Base-by-base conservation (phyloP, 1,140 invertebrate species). In the Sarcophaga bullata region DNA sequence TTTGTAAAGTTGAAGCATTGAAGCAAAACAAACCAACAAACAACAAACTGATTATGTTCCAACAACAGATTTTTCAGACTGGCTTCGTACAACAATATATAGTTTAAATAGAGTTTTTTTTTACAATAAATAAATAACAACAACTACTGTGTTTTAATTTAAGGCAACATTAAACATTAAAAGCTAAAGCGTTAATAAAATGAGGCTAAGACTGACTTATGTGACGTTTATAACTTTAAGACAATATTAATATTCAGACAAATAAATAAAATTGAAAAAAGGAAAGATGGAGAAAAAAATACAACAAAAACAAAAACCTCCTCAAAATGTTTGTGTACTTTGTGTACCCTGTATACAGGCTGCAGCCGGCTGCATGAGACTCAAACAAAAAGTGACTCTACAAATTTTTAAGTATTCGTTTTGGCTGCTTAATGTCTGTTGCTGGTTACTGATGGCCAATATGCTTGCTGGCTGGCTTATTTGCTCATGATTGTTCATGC, bases 131-230 rank as follows among this genome's bases (percentile, higher is more conserved):
- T 37, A 37, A 58, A 58, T 7, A 50, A 50, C 49, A 50, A 58
- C 15, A 7, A 58, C 54, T n/a, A n/a, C 15, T n/a, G 54, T 58
- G 54, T 15, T 58, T 13, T 58, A n/a, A 4, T n/a, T 58, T 13
- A 58, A 58, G 54, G 6, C 13, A 4, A n/a, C 25, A 13, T 76
- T 76, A n/a, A n/a, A 47, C 47, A 76, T 15, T 76, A 47, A 78
- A 47, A 78, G 25, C 19, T 50, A 25, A 50, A 78, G 75, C 75
- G 75, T 78, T 78, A 78, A 78, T 78, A 78, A 72, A 78, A 78
- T 52, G 48, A 78, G 75, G 75, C 75, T 78, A 78, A 78, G 48
- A 78, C 75, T 78, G 75, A 78, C 75, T 46, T 78, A 78, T 78
- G 75, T 19, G 75, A 78, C 75, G 75, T 78, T 78, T 78, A 78